Percentiles rank a stretch among this genome's conserved stretches.
Conservation (phyloP, 2,113 vertebrate species). For the Philantomba maxwellii region DNA sequence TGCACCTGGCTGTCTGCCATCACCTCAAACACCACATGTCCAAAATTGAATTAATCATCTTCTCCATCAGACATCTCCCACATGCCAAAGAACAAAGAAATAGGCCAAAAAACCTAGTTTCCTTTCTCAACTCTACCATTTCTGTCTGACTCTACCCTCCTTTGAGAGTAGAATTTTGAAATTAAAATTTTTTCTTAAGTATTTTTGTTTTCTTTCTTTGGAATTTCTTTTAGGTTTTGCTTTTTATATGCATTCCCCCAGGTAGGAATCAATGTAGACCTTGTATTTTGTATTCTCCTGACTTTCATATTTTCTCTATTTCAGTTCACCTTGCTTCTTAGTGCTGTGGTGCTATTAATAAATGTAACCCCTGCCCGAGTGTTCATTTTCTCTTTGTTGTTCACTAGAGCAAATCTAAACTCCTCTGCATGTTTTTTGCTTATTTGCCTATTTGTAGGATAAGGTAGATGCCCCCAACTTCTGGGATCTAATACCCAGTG, state of each 20-base stretch:
- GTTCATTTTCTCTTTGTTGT: neutral
- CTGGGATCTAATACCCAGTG: neutral
- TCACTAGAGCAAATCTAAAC: neutral
- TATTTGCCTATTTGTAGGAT: neutral
- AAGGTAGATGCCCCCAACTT: neutral
- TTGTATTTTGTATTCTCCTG: neutral
- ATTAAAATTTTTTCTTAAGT: slow-evolving; percentile 1
- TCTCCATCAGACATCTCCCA: neutral
- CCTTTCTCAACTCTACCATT: neutral
- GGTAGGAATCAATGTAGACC: neutral
- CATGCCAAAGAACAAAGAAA: neutral
- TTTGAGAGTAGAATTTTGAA: neutral
- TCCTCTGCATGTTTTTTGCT: neutral
- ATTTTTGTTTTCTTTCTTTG: neutral
- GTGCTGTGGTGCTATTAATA: neutral
- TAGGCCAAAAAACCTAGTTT: neutral
- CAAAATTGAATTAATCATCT: slow-evolving; percentile 7
- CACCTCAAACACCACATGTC: neutral
- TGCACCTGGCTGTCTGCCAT: slow-evolving; percentile 17
- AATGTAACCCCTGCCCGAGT: neutral
- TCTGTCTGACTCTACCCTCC: neutral
- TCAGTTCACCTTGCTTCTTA: neutral
- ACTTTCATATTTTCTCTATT: neutral
- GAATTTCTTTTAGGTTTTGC: neutral
- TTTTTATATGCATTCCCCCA: neutral